Evolutionary conservation across 2,797 vertebrate genomes (phyloP).

Genomic region (Cyprinella venusta): DNA sequence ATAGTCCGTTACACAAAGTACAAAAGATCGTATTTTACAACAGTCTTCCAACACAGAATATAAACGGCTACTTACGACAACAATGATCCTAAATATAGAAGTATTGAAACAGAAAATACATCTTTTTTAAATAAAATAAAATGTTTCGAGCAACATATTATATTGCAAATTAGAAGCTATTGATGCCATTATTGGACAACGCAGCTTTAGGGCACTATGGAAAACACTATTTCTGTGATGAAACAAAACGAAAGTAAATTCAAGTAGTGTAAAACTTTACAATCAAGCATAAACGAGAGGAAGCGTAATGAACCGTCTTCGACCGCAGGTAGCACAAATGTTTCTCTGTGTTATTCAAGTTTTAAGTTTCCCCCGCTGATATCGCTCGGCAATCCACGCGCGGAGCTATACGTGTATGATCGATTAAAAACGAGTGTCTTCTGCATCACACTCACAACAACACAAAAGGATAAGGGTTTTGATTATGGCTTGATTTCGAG

Average conservation of each 20-base stretch:
- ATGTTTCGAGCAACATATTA: neutral
- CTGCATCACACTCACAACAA: neutral
- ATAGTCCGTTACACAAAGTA: neutral
- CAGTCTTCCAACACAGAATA: neutral
- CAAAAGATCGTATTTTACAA: neutral
- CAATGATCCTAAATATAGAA: neutral
- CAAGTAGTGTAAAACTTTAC: neutral
- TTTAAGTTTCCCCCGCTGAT: neutral
- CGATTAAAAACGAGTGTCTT: neutral
- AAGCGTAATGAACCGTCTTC: neutral
- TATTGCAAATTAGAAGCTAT: neutral
- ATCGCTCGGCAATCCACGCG: neutral
- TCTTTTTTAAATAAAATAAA: neutral
- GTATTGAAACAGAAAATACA: neutral
- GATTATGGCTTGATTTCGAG: neutral
- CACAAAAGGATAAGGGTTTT: neutral
- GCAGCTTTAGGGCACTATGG: neutral
- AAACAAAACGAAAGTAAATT: neutral
- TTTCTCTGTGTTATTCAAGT: neutral
- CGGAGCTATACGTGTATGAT: too few relatives aligned
- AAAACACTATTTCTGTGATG: neutral
- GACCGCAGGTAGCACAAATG: neutral
- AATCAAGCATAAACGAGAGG: neutral
- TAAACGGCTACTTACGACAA: neutral
- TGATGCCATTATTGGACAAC: neutral